Evolutionary conservation across 2,888 invertebrate genomes (phyloP), one percentile per base, ranked within the genome.

Genomic region (Cephus rjabovi): DNA sequence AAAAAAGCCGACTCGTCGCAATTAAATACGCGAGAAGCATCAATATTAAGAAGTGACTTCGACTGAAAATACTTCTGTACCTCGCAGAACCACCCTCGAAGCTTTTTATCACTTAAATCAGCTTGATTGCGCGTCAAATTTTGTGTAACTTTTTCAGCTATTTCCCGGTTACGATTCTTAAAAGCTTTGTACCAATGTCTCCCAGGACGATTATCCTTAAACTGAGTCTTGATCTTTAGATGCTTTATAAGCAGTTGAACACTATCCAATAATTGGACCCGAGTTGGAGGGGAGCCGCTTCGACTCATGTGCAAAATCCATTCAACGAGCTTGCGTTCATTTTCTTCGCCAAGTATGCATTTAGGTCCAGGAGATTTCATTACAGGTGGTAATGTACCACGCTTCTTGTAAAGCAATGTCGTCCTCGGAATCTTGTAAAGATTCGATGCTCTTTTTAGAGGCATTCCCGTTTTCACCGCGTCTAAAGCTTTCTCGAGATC

Each of bases 131-230:
- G 73, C 34, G 34, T 35, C 34, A 35, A 35, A 35, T 35, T 35
- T 35, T 35, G 34, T 11, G 34, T 11, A 2, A 85, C 81, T 34
- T 86, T 80, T 80, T 83, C 73, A 12, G 85, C 77, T 11, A 91
- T 79, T 74, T 86, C 83, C 70, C 88, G 87, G 81, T 90, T 87
- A 76, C 89, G 82, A 75, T 84, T 83, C 79, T 89, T 78, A 84
- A 91, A 91, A 11, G 75, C 78, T 56, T 85, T 78, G 79, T 85
- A 91, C 89, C 90, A 91, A 69, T 87, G 86, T 77, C 86, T 85
- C 23, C 89, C 35, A 12, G 35, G 35, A 12, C 35, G 35, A 35
- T 35, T 35, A 35, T 12, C 35, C 35, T 35, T 35, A 35, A 12
- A 35, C 12, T 35, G 35, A 35, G 81, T 82, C 15, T 73, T 75